A percentile compares a stretch with the other conserved stretches of the same genome.
These are phyloP conservation scores for Anthoscopus minutus DNA, from an alignment of 2,113 vertebrate species.

Conservation along the genomic window DNA sequence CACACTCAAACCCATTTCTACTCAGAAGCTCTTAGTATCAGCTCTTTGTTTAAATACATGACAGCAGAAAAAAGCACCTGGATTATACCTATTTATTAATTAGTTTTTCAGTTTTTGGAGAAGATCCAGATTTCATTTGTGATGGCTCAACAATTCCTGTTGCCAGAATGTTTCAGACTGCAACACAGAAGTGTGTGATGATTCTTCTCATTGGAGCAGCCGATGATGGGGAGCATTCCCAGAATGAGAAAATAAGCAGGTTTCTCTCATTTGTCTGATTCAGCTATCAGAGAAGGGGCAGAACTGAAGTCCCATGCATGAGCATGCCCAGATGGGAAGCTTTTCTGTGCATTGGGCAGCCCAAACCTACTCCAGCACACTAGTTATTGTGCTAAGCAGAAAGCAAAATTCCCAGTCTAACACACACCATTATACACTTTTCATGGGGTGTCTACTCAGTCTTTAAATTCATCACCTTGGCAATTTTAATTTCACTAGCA, in stretches of 20 bases:
- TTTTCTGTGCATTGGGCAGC: neutral
- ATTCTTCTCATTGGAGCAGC: slow-evolving; percentile 73
- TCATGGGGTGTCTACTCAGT: neutral
- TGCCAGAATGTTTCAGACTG: slow-evolving; percentile 67
- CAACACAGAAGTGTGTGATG: slow-evolving; percentile 68
- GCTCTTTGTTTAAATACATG: neutral
- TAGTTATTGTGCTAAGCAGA: neutral
- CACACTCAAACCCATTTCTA: neutral
- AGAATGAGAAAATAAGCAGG: slow-evolving; percentile 83
- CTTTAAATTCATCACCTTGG: neutral
- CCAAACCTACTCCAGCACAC: neutral
- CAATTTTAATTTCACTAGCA: neutral
- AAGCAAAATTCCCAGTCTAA: neutral
- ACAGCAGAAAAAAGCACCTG: neutral
- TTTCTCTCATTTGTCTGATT: neutral
- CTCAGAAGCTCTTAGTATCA: neutral
- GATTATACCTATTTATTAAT: neutral
- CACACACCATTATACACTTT: accelerated
- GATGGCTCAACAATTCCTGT: slow-evolving; percentile 78
- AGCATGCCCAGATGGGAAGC: neutral
- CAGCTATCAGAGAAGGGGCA: neutral
- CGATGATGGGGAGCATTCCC: slow-evolving; percentile 74
- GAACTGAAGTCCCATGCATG: neutral
- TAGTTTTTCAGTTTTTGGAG: slow-evolving; percentile 70
- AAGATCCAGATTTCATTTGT: slow-evolving; percentile 73